Base-by-base conservation (phyloP, 2,888 invertebrate genomes). In the Thelaira solivaga region DNA sequence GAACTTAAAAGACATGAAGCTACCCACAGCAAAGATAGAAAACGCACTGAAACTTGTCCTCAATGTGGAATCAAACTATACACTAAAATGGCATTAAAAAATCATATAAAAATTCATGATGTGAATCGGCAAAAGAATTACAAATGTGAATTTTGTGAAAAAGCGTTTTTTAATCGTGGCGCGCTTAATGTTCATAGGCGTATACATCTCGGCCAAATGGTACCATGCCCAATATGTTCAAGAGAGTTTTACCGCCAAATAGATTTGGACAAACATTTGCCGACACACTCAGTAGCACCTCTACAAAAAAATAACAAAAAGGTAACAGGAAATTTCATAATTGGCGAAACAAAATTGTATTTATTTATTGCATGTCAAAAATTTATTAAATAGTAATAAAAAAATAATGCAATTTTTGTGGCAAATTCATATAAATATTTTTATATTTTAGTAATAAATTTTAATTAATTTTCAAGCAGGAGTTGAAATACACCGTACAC, bases 91-190 rank as follows among this genome's bases (percentile, higher is more conserved):
- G 6, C 41, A 1, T 39, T 77, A 29, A 43, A 10, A 6, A 8
- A 6, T 1, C 77, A 77, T 13, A 68, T 77, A 57, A 22, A 43
- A 22, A 68, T 41, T 4, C 77, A 77, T 16, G 18, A 29, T 26
- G 16, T 47, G 29, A 68, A 77, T 18, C 41, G 77, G 2, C 20
- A 73, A 49, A 73, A 68, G n/a, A 43, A 64, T 22, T 53, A 49
- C 22, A 68, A 72, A 68, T 77, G 77, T 57, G 77, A 77, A 59
- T 73, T 73, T 41, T 77, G 77, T 43, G 68, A 51, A 5, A 77
- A 77, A 7, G 68, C 73, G 0, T 77, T 68, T 8, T 73, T 31
- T 55, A 45, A 64, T 31, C 47, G 61, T 4, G 77, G 77, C 2
- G 47, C 57, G 0, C 34, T 65, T 13, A 77, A 77, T 67, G 43